phyloP scores from a whole-genome alignment of 2,113 vertebrate genomes.

The Stegastes partitus region DNA sequence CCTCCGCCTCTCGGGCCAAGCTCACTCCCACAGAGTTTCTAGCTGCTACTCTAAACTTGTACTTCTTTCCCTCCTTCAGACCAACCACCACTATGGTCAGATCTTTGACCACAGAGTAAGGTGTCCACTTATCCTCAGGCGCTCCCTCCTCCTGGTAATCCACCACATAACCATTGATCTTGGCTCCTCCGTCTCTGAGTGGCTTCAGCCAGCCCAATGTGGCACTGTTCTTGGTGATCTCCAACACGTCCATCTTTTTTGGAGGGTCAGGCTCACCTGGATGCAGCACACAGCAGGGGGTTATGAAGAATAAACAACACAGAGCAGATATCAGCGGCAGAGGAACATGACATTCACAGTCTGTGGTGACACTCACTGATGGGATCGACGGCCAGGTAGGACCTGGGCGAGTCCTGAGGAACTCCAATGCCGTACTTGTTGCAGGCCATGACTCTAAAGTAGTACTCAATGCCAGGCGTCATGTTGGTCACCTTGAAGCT shows the following conservation, averaged over 20 bases:
- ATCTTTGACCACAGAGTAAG: constrained; percentile 97
- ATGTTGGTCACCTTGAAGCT: constrained; percentile 94
- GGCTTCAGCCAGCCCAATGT: constrained; percentile 95
- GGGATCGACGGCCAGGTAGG: constrained; percentile 93
- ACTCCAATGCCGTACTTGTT: constrained; percentile 97
- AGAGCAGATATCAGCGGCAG: not conserved
- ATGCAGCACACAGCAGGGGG: not conserved
- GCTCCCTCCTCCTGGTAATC: constrained; percentile 92
- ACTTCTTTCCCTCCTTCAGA: constrained; percentile 95
- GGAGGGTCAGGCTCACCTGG: constrained; percentile 97
- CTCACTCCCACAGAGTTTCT: constrained; percentile 95
- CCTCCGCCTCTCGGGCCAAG: constrained; percentile 92
- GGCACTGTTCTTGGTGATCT: constrained; percentile 95
- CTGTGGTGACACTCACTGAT: constrained; percentile 88
- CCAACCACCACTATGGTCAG: constrained; percentile 95
- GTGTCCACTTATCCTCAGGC: constrained; percentile 92
- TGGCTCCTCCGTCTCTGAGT: constrained; percentile 94
- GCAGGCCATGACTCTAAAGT: constrained; percentile 95
- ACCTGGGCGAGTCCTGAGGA: constrained; percentile 92
- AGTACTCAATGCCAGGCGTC: constrained; percentile 93
- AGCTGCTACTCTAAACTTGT: constrained; percentile 96
- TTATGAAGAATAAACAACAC: not conserved
- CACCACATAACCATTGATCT: constrained; percentile 96
- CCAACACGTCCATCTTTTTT: constrained; percentile 95
- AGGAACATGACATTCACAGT: not conserved